Evolutionary conservation across 1,140 invertebrate genomes (phyloP).

Genomic region (Magallana angulata): DNA sequence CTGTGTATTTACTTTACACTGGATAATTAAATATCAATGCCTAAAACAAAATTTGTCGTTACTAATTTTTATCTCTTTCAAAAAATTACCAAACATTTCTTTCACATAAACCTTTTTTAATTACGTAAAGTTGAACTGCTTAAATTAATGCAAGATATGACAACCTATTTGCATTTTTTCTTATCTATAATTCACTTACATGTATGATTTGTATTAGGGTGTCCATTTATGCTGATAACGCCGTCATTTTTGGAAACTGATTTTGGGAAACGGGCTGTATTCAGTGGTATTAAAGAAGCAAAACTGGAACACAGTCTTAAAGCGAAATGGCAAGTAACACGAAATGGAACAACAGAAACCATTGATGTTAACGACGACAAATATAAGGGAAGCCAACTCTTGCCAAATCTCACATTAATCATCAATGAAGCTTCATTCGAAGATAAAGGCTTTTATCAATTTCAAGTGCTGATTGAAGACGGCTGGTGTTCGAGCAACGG

Average conservation of each 20-base stretch:
- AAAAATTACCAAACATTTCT: too few relatives aligned
- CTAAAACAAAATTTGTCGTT: too few relatives aligned
- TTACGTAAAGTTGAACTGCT: too few relatives aligned
- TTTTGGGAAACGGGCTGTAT: neutral
- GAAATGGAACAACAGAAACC: neutral
- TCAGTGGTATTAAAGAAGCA: neutral
- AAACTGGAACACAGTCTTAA: neutral
- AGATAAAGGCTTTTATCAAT: neutral
- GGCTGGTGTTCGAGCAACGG: neutral
- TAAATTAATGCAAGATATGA: too few relatives aligned
- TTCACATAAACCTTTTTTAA: too few relatives aligned
- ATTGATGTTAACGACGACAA: neutral
- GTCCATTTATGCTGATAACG: neutral
- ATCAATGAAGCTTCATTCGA: neutral
- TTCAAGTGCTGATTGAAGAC: neutral
- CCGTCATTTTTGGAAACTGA: neutral
- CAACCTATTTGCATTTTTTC: too few relatives aligned
- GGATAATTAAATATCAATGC: too few relatives aligned
- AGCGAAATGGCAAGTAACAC: neutral
- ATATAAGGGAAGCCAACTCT: neutral
- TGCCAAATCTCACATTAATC: neutral
- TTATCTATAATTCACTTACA: too few relatives aligned
- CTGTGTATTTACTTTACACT: too few relatives aligned
- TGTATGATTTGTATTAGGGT: neutral
- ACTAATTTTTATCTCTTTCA: too few relatives aligned